A percentile compares a stretch with the other conserved stretches of the same genome.
phyloP scores from a whole-genome alignment of 2,797 vertebrate species.

The Manis crassicaudata region DNA sequence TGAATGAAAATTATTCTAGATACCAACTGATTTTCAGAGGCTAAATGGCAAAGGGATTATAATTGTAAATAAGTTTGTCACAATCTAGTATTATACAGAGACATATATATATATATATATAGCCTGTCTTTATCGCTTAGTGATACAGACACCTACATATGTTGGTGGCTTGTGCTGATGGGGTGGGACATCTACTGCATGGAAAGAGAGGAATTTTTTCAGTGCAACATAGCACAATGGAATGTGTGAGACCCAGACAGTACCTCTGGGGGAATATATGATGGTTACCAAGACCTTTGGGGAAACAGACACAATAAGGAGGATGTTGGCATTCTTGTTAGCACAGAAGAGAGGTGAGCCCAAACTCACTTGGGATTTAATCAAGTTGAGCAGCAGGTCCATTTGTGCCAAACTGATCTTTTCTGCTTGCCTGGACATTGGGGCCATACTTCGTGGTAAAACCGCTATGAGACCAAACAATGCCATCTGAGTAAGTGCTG shows the following conservation, averaged over 20 bases:
- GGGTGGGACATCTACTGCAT: neutral
- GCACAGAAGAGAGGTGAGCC: neutral
- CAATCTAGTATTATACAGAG: neutral
- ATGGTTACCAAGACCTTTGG: neutral
- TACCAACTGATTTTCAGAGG: constrained; percentile 21
- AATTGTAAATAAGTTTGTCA: neutral
- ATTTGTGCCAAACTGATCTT: neutral
- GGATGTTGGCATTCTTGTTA: constrained; percentile 19
- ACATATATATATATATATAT: no score
- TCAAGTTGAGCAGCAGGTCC: neutral
- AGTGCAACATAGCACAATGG: neutral
- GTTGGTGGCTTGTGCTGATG: neutral
- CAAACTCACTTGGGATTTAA: constrained; percentile 7
- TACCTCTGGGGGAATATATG: neutral
- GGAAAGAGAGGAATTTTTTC: neutral
- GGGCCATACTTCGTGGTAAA: neutral
- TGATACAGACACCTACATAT: neutral
- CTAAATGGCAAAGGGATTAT: constrained; percentile 9
- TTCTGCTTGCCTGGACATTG: neutral
- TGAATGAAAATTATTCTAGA: constrained; percentile 46
- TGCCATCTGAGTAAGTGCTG: neutral
- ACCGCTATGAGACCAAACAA: neutral
- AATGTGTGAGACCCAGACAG: neutral
- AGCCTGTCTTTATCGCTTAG: neutral
- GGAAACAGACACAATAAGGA: neutral